Evolutionary conservation across 2,797 vertebrate species (phyloP), one percentile per base, ranked within the genome.

Genomic region (Rallus crepitans): DNA sequence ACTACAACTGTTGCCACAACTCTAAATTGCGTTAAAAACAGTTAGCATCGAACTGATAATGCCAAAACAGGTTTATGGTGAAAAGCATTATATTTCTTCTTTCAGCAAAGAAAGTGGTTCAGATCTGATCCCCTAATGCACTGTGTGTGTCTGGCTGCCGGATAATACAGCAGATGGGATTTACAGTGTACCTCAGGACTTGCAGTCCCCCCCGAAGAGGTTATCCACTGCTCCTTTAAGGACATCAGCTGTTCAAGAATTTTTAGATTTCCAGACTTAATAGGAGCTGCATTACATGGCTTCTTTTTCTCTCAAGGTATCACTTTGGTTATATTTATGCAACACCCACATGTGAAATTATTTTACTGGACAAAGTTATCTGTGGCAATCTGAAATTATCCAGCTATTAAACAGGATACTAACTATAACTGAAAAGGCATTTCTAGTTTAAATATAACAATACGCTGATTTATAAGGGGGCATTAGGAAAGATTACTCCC

Each of bases 111-210:
- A 86, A 93, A 84, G 30, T 66, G 25, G 45, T 80, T 96, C 76
- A 77, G 52, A 82, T 73, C 76, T 48, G 87, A 75, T 61, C 64
- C 59, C 35, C 48, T 84, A 86, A 59, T 78, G 56, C 21, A 70
- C 33, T 85, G 50, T 30, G 23, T 71, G 27, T 31, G 59, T 52
- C 56, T 66, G 48, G 31, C 65, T 96, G 94, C 45, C 6, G 5
- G 87, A 89, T 60, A 76, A 95, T 57, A 76, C 21, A 65, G 57
- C 60, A 97, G 65, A 95, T 33, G 23, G 56, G 63, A 70, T 95
- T 96, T 88, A 63, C 28, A 33, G 37, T 0, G 6, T 61, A 65
- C 20, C 35, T 53, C 0, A 3, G 35, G 70, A 89, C 31, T 70
- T 65, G 45, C 17, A 23, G 53, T 94, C 24, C 65, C 21, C 37